phyloP scores from a whole-genome alignment of 2,113 vertebrate species.

The Capricornis sumatraensis region DNA sequence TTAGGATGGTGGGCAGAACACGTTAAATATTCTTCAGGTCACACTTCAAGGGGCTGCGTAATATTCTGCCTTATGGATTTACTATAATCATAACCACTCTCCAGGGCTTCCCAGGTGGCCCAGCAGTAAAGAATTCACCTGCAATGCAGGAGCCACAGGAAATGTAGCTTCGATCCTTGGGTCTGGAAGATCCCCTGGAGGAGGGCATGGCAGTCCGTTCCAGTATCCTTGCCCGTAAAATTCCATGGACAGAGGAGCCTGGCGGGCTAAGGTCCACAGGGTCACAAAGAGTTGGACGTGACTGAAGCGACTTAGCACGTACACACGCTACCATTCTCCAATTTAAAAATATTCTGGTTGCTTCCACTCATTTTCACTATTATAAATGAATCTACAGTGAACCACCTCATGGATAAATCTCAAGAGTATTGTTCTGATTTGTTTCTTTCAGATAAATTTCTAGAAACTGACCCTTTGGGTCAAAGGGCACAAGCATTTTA shows the following conservation, averaged over 20 bases:
- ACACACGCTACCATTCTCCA: neutral
- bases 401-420: neutral
- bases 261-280: neutral
- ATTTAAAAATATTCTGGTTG: neutral
- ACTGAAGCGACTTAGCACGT: neutral
- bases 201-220: neutral
- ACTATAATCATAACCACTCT: neutral
- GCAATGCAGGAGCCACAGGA: neutral
- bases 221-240: neutral
- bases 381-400: neutral
- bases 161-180: neutral
- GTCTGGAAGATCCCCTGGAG: neutral
- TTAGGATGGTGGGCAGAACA: neutral
- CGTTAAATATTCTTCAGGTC: neutral
- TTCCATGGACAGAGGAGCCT: neutral
- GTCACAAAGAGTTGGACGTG: neutral
- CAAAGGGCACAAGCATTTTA: neutral
- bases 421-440: neutral
- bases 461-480: neutral
- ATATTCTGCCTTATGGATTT: neutral
- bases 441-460: neutral
- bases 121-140: neutral
- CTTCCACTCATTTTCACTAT: neutral
- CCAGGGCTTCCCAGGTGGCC: neutral
- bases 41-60: neutral